Evolutionary conservation across 2,888 invertebrate genomes (phyloP).

Genomic region (Pollenia griseotomentosa): DNA sequence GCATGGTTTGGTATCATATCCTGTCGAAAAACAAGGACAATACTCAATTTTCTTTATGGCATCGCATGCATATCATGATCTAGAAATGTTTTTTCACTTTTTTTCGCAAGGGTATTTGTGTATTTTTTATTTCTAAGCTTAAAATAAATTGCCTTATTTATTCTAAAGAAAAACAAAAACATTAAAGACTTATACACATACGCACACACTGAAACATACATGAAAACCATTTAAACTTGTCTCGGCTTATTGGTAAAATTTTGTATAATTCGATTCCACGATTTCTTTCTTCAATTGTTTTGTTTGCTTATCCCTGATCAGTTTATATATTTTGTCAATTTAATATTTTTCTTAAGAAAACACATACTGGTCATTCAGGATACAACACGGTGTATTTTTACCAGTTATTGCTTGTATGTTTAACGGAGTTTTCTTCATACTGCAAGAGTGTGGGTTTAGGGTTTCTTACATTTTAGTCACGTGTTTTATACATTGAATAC

Average conservation of each 20-base stretch:
- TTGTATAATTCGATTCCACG: background rate
- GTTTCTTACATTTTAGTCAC: slow-evolving; percentile 72
- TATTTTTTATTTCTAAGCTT: slow-evolving; percentile 45
- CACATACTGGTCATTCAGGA: slow-evolving; percentile 20
- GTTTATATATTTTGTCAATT: slow-evolving; percentile 65
- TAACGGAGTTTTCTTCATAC: background rate
- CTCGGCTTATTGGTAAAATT: slow-evolving; percentile 19
- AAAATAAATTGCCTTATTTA: slow-evolving; percentile 66
- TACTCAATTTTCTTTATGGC: slow-evolving; percentile 64
- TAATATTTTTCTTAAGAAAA: slow-evolving; percentile 55
- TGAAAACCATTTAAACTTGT: too few species aligned
- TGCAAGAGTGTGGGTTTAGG: slow-evolving; percentile 7
- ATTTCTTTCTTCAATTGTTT: slow-evolving; percentile 7
- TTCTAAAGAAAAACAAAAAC: slow-evolving; percentile 28
- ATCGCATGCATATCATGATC: slow-evolving; percentile 71
- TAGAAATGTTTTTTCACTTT: slow-evolving; percentile 9
- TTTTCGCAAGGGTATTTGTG: slow-evolving; percentile 14
- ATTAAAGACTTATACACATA: background rate
- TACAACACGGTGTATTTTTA: background rate
- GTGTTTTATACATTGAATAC: slow-evolving; percentile 70
- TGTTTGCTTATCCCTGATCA: slow-evolving; percentile 42
- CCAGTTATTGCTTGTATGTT: background rate
- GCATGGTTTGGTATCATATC: background rate
- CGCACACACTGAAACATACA: background rate
- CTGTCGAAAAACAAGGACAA: slow-evolving; percentile 59